These are phyloP conservation scores for Pseudomyrmex cubaensis DNA, from an alignment of 1,140 invertebrate species.

Conservation along the genomic window DNA sequence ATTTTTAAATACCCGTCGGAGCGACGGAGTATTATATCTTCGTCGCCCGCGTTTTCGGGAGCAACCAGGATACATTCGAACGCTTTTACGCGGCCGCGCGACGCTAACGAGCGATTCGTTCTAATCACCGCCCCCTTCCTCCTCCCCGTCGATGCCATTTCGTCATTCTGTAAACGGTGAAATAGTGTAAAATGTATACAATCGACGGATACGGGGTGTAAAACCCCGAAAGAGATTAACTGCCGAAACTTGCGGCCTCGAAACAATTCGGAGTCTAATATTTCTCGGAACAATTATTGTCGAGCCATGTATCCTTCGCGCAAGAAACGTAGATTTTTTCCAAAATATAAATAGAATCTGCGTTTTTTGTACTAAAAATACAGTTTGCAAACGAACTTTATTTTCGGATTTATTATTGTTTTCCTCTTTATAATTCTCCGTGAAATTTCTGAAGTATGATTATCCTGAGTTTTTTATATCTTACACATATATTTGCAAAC, in stretches of 20 bases:
- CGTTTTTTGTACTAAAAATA: neutral
- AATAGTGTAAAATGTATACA: constrained; percentile 28
- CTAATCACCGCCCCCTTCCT: neutral
- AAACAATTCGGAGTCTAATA: too few relatives aligned
- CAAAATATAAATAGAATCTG: neutral
- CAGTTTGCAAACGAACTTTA: neutral
- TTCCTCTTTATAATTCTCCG: neutral
- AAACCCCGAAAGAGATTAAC: constrained; percentile 11
- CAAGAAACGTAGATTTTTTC: too few relatives aligned
- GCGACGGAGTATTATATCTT: constrained; percentile 44
- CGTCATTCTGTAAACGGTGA: constrained; percentile 13
- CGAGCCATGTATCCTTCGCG: too few relatives aligned
- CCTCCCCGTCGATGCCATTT: neutral
- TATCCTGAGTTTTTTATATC: neutral
- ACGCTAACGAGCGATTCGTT: constrained; percentile 47
- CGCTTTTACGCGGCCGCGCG: constrained; percentile 36
- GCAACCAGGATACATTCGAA: constrained; percentile 32
- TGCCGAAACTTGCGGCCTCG: constrained; percentile 1
- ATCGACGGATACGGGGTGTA: neutral
- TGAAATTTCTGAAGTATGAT: neutral
- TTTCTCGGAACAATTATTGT: too few relatives aligned
- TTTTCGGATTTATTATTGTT: too few relatives aligned
- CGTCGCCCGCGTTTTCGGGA: neutral
- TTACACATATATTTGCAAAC: neutral
- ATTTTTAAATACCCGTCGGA: constrained; percentile 65